phyloP scores from a whole-genome alignment of 2,888 invertebrate genomes.

The Acrocyrtus sp. region DNA sequence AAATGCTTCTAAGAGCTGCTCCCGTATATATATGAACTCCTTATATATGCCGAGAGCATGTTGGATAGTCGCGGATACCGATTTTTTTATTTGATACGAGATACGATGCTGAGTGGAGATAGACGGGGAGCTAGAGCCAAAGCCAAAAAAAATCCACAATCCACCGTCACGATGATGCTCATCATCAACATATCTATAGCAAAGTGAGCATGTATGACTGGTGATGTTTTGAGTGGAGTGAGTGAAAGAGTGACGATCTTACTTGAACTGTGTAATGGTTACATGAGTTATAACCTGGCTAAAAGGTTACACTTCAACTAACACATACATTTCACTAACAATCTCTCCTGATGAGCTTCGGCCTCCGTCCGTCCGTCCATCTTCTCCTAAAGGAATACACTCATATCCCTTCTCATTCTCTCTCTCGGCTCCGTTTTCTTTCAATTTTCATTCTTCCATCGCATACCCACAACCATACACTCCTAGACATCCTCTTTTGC shows the following conservation, averaged over 20 bases:
- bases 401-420: neutral
- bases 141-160: no score
- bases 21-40: no score
- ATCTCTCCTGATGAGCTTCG: slow-evolving; percentile 41
- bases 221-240: no score
- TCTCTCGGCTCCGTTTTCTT: no score
- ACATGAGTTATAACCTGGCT: slow-evolving; percentile 53
- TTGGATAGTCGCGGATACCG: slow-evolving; percentile 33
- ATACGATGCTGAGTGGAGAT: slow-evolving; percentile 11
- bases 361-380: slow-evolving; percentile 23
- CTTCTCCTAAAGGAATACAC: neutral
- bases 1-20: no score
- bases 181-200: neutral
- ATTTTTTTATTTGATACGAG: slow-evolving; percentile 16
- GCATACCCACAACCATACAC: neutral
- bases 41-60: no score
- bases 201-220: no score
- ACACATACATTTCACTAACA: slow-evolving; percentile 54
- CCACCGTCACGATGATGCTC: slow-evolving; percentile 1
- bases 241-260: slow-evolving; percentile 38
- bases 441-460: no score
- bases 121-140: slow-evolving; percentile 4
- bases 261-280: slow-evolving; percentile 45
- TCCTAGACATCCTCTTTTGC: slow-evolving; percentile 5
- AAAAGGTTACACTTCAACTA: slow-evolving; percentile 55